Percentiles rank a stretch among this genome's conserved stretches.
Conservation (phyloP, 30 jellyfish, hydroid and myxozoan genomes). For the Pseudorhiza aurosa region DNA sequence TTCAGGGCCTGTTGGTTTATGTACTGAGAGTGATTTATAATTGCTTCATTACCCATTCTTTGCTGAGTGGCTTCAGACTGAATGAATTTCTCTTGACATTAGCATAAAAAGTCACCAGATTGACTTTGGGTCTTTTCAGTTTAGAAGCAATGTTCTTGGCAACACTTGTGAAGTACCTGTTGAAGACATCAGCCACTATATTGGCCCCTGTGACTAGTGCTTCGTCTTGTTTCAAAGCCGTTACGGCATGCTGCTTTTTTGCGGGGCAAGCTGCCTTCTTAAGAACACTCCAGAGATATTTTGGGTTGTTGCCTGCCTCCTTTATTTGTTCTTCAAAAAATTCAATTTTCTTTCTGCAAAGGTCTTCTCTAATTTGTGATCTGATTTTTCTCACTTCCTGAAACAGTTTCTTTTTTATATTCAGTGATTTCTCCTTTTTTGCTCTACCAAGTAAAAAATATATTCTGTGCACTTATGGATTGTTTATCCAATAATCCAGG, state of each 20-base stretch:
- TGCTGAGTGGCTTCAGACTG: not conserved
- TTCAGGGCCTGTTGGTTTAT: slow-evolving; percentile 29
- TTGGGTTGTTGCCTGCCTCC: slow-evolving; percentile 34
- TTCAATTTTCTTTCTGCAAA: slow-evolving; percentile 43
- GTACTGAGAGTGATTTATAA: not conserved
- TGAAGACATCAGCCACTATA: too few species aligned
- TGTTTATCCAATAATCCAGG: too few species aligned
- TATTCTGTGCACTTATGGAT: too few species aligned
- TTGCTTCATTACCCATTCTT: slow-evolving; percentile 1
- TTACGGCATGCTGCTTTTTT: not conserved
- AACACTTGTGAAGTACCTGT: too few species aligned
- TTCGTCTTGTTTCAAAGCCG: not conserved
- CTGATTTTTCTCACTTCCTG: too few species aligned
- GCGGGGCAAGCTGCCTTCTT: slow-evolving; percentile 13
- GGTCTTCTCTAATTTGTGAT: slow-evolving; percentile 51
- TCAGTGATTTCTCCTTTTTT: too few species aligned
- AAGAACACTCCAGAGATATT: slow-evolving; percentile 11
- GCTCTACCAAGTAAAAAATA: too few species aligned
- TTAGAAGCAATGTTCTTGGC: too few species aligned
- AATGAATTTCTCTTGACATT: not conserved
- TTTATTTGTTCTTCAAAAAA: slow-evolving; percentile 43
- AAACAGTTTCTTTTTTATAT: too few species aligned
- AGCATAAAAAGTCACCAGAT: not conserved
- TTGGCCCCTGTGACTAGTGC: too few species aligned
- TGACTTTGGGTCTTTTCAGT: not conserved